Evolutionary conservation across 2,888 invertebrate species (phyloP).

Genomic region (Sthenelais limicola): DNA sequence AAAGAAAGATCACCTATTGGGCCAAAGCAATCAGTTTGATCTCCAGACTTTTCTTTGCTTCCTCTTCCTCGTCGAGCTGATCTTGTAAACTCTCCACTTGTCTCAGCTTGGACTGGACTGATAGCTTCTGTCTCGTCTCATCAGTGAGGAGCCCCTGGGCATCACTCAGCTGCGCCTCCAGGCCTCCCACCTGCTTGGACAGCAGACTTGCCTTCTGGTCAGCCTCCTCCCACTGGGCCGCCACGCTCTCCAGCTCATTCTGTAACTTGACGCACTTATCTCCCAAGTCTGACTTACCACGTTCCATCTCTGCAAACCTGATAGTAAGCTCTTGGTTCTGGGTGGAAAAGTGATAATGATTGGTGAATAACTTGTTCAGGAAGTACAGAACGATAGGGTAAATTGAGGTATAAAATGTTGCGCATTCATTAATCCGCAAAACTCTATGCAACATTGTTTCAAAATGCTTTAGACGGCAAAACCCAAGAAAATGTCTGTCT

Average conservation of each 20-base stretch:
- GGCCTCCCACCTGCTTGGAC: conserved; percentile 85
- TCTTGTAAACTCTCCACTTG: conserved; percentile 90
- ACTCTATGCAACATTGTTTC: no score
- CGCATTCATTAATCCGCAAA: no score
- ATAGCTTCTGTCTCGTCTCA: conserved; percentile 95
- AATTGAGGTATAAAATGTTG: no score
- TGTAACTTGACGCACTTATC: conserved; percentile 88
- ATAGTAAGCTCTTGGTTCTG: conserved; percentile 71
- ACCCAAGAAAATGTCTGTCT: no score
- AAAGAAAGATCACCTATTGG: conserved; percentile 65
- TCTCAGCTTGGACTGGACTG: conserved; percentile 81
- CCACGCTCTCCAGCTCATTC: conserved; percentile 88
- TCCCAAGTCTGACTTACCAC: conserved; percentile 80
- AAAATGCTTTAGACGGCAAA: no score
- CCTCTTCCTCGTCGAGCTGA: conserved; percentile 96
- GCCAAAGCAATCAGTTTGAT: conserved; percentile 78
- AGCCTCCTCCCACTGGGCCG: conserved; percentile 84
- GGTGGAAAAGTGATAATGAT: no score
- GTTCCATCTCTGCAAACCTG: conserved; percentile 78
- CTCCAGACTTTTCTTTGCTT: conserved; percentile 85
- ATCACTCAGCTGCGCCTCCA: conserved; percentile 90
- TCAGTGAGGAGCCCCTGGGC: conserved; percentile 90
- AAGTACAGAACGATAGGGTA: no score
- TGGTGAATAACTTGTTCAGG: no score
- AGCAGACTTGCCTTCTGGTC: conserved; percentile 92